phyloP scores from a whole-genome alignment of 2,113 vertebrate species.

The Nerophis lumbriciformis region DNA sequence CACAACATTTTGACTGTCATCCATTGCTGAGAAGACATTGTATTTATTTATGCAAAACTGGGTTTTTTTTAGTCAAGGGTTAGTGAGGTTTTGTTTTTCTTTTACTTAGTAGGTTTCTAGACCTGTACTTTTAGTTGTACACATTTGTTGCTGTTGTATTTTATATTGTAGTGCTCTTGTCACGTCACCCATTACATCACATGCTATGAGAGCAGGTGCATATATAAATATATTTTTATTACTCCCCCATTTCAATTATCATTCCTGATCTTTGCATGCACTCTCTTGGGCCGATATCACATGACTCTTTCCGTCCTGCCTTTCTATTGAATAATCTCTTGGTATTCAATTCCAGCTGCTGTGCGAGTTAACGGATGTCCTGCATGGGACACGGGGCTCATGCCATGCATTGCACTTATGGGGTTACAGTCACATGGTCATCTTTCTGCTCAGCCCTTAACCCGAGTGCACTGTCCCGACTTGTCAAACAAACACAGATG shows the following conservation, averaged over 20 bases:
- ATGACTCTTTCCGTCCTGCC: conserved; percentile 18
- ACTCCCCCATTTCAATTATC: conserved; percentile 5
- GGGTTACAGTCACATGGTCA: conserved; percentile 42
- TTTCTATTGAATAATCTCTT: conserved; percentile 32
- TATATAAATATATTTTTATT: conserved; percentile 11
- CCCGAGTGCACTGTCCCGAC: conserved; percentile 6
- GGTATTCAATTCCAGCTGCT: conserved; percentile 43
- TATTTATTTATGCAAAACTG: no score
- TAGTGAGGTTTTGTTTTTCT: no score
- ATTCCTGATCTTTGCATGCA: conserved; percentile 4
- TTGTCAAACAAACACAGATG: conserved; percentile 27
- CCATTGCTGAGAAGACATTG: no score
- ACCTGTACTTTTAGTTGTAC: no score
- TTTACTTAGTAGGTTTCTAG: no score
- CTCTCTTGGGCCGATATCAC: conserved; percentile 8
- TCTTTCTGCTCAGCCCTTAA: conserved; percentile 36
- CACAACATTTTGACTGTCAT: no score
- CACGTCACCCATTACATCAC: no score
- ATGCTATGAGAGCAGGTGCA: not conserved
- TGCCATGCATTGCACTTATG: conserved; percentile 38
- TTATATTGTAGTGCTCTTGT: no score
- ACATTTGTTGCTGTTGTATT: no score
- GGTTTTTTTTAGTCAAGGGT: no score
- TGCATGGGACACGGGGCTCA: conserved; percentile 1
- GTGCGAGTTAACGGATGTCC: conserved; percentile 38